Base-by-base conservation (phyloP, 1,140 invertebrate genomes). In the Trissolcus basalis region DNA sequence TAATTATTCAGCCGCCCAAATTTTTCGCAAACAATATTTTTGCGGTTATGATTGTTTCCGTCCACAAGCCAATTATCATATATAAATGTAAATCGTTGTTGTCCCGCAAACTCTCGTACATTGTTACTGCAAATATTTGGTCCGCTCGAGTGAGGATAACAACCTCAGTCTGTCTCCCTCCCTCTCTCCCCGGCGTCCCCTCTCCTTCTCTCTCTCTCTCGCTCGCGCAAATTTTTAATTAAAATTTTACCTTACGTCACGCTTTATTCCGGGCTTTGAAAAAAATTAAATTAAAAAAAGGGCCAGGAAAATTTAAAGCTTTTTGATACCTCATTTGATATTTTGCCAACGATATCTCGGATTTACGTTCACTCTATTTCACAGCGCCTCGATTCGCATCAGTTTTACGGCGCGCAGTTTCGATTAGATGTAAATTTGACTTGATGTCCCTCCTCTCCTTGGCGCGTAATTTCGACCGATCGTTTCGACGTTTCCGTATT, bases 371-470 rank as follows among this genome's bases (percentile, higher is more conserved):
- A 58, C 27, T 43, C 43, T 43, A 50, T 50, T 48, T 33, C 51
- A 32, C 44, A 5, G 7, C 27, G 44, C 27, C 6, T 58, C 1
- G 10, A 53, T 44, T 13, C 13, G 27, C 19, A 39, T 47, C 19
- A 44, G 27, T 61, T 61, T 61, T 56, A 56, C 45, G 51, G 33
- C 61, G 44, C 43, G 15, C 43, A 44, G 12, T 56, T 70, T 61
- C 43, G 51, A 71, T 63, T 63, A 58, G 19, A 71, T 58, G 68
- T 63, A 71, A 71, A 72, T 65, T 64, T 58, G 13, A 59, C 48
- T 58, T 32, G 10, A 54, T 36, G 55, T 48, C 64, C 69, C 64
- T 53, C 59, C 54, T 48, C 56, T 55, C 44, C 19, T 27, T 6
- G 19, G 16, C 36, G 55, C 48, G 55, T 64, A 65, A 72, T 59